phyloP scores from a whole-genome alignment of 2,888 invertebrate genomes.

The Caenorhabditis auriculariae region DNA sequence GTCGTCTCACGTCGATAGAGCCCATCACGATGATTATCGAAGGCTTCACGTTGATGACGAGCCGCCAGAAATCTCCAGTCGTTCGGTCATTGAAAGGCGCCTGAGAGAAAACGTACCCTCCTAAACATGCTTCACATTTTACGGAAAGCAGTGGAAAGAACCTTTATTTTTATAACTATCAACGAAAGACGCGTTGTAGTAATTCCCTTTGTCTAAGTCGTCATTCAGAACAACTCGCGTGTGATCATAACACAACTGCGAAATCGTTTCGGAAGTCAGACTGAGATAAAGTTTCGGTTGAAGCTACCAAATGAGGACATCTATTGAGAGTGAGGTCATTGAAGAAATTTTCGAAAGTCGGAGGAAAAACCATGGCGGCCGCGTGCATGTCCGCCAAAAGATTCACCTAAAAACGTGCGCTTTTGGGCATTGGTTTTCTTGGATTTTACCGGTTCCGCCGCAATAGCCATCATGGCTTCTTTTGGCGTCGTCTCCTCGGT shows the following conservation, averaged over 20 bases:
- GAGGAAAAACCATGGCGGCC: constrained; percentile 11
- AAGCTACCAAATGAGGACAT: constrained; percentile 11
- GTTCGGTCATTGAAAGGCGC: constrained; percentile 21
- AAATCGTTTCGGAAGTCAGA: not conserved
- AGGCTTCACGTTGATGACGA: constrained; percentile 15
- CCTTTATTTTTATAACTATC: constrained; percentile 17
- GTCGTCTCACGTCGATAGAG: constrained; percentile 8
- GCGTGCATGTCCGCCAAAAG: constrained; percentile 16
- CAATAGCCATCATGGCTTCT: not conserved
- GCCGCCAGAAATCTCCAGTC: constrained; percentile 15
- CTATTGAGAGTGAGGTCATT: constrained; percentile 16
- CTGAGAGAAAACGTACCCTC: constrained; percentile 23
- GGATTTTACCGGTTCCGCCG: not conserved
- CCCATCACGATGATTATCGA: constrained; percentile 27
- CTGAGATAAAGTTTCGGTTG: not conserved
- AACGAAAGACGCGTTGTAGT: constrained; percentile 22
- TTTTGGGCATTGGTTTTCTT: too few relatives aligned
- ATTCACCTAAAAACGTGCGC: not conserved
- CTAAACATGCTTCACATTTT: constrained; percentile 9
- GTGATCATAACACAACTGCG: constrained; percentile 16
- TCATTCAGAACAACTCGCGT: constrained; percentile 13
- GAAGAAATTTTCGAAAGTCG: constrained; percentile 13
- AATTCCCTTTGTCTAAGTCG: constrained; percentile 6
- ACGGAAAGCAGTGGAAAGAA: not conserved
- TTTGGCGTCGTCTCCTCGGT: not conserved